These are phyloP conservation scores for Oreocharis arfaki DNA, from an alignment of 2,113 vertebrate species.

Conservation along the genomic window DNA sequence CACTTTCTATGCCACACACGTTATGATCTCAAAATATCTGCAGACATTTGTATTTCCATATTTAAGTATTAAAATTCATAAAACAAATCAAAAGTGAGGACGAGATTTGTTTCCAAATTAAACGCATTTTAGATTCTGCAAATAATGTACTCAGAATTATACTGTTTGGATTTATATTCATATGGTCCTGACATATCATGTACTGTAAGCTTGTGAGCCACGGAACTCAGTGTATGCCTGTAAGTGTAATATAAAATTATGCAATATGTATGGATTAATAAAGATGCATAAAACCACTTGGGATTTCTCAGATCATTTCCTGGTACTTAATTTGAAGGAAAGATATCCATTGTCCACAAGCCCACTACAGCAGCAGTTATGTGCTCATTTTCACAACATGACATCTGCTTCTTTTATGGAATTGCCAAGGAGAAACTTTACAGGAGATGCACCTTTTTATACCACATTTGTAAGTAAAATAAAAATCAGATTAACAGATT, in stretches of 20 bases:
- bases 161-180: conserved; percentile 31
- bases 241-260: conserved; percentile 43
- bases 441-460: background rate
- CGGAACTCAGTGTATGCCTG: conserved; percentile 1
- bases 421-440: conserved; percentile 9
- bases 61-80: background rate
- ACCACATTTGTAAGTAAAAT: conserved; percentile 5
- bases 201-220: background rate
- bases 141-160: background rate
- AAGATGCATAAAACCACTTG: background rate
- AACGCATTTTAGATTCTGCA: background rate
- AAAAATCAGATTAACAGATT: conserved; percentile 4
- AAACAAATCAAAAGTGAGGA: background rate
- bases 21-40: background rate
- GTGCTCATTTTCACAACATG: background rate
- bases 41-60: conserved; percentile 44
- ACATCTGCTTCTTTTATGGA: background rate
- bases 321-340: background rate
- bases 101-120: background rate
- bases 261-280: background rate
- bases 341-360: background rate
- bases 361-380: background rate
- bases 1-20: background rate
- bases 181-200: background rate
- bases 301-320: conserved; percentile 20